These are phyloP conservation scores for Cyphomyrmex costatus DNA, from an alignment of 1,140 invertebrate genomes.

Conservation along the genomic window DNA sequence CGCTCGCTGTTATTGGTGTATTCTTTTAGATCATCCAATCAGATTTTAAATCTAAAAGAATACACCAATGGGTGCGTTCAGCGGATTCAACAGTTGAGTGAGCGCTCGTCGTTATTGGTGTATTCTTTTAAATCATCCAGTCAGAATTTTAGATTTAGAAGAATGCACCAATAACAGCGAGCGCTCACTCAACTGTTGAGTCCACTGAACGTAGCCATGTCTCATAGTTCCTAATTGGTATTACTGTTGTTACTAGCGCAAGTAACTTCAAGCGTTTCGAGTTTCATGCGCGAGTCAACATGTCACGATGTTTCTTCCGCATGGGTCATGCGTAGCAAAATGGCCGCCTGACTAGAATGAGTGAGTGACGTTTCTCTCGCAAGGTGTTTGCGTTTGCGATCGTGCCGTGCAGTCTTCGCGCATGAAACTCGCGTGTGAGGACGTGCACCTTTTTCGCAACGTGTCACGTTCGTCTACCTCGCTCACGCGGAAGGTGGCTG, in stretches of 20 bases:
- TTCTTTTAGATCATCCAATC: too few species aligned
- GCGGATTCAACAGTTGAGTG: too few species aligned
- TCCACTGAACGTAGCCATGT: too few species aligned
- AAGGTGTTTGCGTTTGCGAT: constrained; percentile 72
- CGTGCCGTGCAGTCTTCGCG: constrained; percentile 64
- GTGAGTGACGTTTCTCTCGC: constrained; percentile 76
- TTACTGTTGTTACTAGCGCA: neutral
- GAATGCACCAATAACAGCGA: too few species aligned
- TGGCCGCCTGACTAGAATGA: constrained; percentile 75
- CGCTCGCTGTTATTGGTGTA: too few species aligned
- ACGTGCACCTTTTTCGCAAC: constrained; percentile 60
- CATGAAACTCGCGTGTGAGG: constrained; percentile 72
- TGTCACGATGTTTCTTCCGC: neutral
- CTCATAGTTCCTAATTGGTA: too few species aligned
- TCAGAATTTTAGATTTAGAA: too few species aligned
- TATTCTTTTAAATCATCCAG: too few species aligned
- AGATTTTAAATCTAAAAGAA: too few species aligned
- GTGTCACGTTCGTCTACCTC: constrained; percentile 48
- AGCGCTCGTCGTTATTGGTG: too few species aligned
- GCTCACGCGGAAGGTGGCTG: constrained; percentile 36
- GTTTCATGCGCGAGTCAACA: neutral
- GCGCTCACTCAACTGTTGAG: too few species aligned
- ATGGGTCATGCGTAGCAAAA: constrained; percentile 72
- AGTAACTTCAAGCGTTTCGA: neutral
- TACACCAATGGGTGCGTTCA: too few species aligned